These are phyloP conservation scores for Geothlypis trichas DNA, from an alignment of 2,113 vertebrate species.

Conservation along the genomic window DNA sequence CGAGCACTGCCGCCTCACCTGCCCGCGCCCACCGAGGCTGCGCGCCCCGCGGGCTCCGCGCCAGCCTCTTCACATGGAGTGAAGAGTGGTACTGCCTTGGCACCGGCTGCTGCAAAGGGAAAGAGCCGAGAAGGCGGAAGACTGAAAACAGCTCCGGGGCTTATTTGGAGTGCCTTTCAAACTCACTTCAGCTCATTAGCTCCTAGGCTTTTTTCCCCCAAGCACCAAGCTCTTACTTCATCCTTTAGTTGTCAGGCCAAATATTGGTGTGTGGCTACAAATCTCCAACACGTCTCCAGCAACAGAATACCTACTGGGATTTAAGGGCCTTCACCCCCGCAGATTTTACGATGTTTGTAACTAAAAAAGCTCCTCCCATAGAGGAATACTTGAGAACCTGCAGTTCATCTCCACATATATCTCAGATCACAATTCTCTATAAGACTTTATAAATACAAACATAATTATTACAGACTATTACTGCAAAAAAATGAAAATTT, in stretches of 20 bases:
- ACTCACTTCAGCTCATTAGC: neutral
- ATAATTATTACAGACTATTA: neutral
- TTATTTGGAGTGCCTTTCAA: neutral
- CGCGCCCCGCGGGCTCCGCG: neutral
- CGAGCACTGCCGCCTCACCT: neutral
- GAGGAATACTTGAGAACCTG: neutral
- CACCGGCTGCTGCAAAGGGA: accelerated
- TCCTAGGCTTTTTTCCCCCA: neutral
- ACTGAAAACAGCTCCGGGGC: neutral
- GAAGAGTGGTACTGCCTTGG: accelerated
- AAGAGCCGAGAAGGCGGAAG: neutral
- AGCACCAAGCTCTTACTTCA: neutral
- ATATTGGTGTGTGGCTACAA: neutral
- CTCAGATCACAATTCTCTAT: neutral
- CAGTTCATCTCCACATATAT: too few relatives aligned
- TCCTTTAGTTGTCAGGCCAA: neutral
- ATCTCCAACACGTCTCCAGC: neutral
- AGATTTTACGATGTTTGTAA: neutral
- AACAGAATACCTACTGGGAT: neutral
- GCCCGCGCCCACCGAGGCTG: neutral
- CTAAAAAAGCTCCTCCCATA: neutral
- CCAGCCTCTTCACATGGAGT: accelerated
- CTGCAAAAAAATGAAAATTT: neutral
- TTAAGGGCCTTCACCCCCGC: neutral
- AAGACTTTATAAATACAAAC: neutral